Evolutionary conservation across 2,113 vertebrate genomes (phyloP).

Genomic region (Psephotus haematonotus): DNA sequence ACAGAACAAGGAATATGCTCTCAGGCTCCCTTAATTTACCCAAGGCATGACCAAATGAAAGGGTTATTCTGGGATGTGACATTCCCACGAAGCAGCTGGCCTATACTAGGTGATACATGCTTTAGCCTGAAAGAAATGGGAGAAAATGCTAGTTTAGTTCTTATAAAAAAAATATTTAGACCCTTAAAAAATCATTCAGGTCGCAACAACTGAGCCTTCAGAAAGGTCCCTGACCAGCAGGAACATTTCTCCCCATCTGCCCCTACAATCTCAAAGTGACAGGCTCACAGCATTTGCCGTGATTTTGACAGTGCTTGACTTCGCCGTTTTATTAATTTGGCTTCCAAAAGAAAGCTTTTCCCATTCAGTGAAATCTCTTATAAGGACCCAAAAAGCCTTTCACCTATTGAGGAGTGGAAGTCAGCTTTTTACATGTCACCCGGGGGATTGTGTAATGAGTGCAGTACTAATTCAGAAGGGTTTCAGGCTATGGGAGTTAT

Average conservation of each 20-base stretch:
- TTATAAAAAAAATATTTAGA: background rate
- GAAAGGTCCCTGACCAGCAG: constrained; percentile 16
- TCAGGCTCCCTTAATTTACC: background rate
- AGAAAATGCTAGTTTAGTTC: background rate
- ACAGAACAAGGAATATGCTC: background rate
- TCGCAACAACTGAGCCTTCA: background rate
- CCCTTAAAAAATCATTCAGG: background rate
- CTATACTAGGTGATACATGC: rapidly evolving
- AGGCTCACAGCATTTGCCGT: background rate
- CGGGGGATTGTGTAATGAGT: background rate
- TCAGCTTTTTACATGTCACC: background rate
- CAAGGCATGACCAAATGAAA: background rate
- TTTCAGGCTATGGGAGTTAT: background rate
- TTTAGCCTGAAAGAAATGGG: background rate
- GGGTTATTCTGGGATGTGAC: background rate
- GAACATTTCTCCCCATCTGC: constrained; percentile 12
- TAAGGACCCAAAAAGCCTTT: background rate
- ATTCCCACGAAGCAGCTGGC: background rate
- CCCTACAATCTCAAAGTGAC: background rate
- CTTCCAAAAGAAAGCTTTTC: background rate
- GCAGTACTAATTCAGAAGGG: background rate
- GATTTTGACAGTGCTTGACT: constrained; percentile 2
- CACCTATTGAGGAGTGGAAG: background rate
- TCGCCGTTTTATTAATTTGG: constrained; percentile 11
- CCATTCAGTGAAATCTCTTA: background rate